Percentiles rank a stretch among this genome's conserved stretches.
These are phyloP conservation scores for Brachionichthys hirsutus DNA, from an alignment of 2,113 vertebrate species.

Conservation along the genomic window DNA sequence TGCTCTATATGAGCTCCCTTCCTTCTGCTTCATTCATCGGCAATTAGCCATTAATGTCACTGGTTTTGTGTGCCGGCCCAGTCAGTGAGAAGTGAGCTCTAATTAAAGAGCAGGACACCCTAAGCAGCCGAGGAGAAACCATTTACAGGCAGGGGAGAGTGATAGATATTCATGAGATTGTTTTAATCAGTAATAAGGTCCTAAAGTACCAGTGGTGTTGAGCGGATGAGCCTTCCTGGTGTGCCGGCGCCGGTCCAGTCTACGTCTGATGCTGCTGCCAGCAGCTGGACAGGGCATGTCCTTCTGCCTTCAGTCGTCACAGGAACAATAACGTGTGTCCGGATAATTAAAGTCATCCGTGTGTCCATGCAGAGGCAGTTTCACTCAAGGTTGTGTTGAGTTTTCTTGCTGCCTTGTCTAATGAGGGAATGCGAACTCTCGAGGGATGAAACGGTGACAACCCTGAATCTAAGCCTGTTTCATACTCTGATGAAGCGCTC, in stretches of 20 bases:
- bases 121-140: constrained; percentile 45
- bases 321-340: constrained; percentile 38
- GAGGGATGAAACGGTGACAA: too few species aligned
- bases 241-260: constrained; percentile 16
- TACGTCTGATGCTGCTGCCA: constrained; percentile 15
- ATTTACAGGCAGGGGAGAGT: constrained; percentile 57
- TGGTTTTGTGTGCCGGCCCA: constrained; percentile 51
- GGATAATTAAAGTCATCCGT: constrained; percentile 55
- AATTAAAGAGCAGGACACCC: constrained; percentile 60
- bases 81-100: constrained; percentile 59
- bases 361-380: constrained; percentile 30
- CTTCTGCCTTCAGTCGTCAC: constrained; percentile 49
- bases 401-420: too few species aligned
- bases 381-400: constrained; percentile 17
- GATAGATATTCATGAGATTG: constrained; percentile 74
- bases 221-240: constrained; percentile 29
- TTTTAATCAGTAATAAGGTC: constrained; percentile 73
- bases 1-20: constrained; percentile 37
- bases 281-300: constrained; percentile 32
- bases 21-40: constrained; percentile 69
- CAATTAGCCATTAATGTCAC: constrained; percentile 69
- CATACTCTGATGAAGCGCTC: too few species aligned
- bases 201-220: constrained; percentile 49
- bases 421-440: too few species aligned
- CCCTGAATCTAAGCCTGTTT: too few species aligned